Base-by-base conservation (phyloP, 64 coral and sea anemone genomes). In the Montipora sp. region DNA sequence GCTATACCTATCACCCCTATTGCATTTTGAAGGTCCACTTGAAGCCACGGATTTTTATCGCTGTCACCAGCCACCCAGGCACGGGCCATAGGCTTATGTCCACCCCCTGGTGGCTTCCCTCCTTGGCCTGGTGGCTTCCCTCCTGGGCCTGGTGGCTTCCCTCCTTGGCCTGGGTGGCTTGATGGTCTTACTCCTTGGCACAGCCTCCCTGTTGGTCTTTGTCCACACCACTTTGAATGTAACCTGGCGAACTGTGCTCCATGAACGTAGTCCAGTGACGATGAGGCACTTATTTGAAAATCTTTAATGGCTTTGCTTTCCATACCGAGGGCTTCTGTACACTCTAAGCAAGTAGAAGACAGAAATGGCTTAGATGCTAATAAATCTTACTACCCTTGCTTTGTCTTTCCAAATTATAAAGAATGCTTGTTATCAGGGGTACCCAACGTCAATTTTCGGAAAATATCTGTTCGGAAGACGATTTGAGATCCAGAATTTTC, bases 321-420 rank as follows among this genome's bases (percentile, higher is more conserved):
- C 77, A 79, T 79, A 79, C 77, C 77, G 13, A 79, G 77, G 6
- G 77, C 46, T 46, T 51, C 48, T 79, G 77, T 14, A 8, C 77
- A 51, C 12, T 9, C 77, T 79, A 51, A 51, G 14, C 11, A 8
- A 79, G 51, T 24, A 77, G 23, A 24, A 1, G 10, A 75, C 10
- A 75, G 3, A 75, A 70, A 18, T 70, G 53, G 53, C 53, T 57
- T 57, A 8, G 53, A 57, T 57, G 53, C 11, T 57, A 11, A 57
- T 57, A 57, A 8, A 57, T 11, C 11, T 57, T 11, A 57, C 0
- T 8, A 57, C 0, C 11, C 53, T 57, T 11, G 7, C 53, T 8
- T 57, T 0, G 53, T 36, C 36, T 36, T 36, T 36, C 36, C 36
- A 36, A 36, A 36, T 36, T 36, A 36, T 36, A 36, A 36, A 36